Base-by-base conservation (phyloP, 2,888 invertebrate genomes). In the Melangyna quadrimaculata region DNA sequence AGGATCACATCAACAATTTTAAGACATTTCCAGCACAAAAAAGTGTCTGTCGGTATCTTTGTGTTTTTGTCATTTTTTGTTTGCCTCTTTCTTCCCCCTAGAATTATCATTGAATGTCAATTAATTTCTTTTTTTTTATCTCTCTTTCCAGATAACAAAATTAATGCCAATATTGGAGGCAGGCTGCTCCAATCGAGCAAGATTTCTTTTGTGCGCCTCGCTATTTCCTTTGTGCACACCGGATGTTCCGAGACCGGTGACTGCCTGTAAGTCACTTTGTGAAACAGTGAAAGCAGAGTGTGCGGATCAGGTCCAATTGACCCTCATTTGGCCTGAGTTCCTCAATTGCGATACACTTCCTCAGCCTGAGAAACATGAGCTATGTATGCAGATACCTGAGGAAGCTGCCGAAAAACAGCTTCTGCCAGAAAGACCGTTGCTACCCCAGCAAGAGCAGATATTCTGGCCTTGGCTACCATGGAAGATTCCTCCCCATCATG, bases 151-250 rank as follows among this genome's bases (percentile, higher is more conserved):
- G 96, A 94, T 96, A 91, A 92, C 94, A 83, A 93, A 94, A 83
- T 95, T 96, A 92, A 93, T 95, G 89, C 95, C 95, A 0, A 93
- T 97, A 81, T 94, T 97, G 72, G 94, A 96, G 88, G 95, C 95
- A 89, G 95, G 95, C 69, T 98, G 98, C 91, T 97, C 97, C 5
- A 93, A 94, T 77, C 95, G 97, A 90, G 94, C 97, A 51, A 94
- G 96, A 88, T 96, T 98, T 92, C 95, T 98, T 90, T 94, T 98
- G 83, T 98, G 98, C 93, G 96, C 97, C 17, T 95, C 98, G 70
- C 97, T 97, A 92, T 96, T 97, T 10, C 98, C 98, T 43, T 95
- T 98, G 91, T 98, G 98, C 92, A 97, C 97, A 35, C 96, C 96
- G 90, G 95, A 97, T 91, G 96, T 97, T 87, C 95, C 96, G 29